phyloP scores from a whole-genome alignment of 2,888 invertebrate genomes.

The Eristalinus sepulchralis region DNA sequence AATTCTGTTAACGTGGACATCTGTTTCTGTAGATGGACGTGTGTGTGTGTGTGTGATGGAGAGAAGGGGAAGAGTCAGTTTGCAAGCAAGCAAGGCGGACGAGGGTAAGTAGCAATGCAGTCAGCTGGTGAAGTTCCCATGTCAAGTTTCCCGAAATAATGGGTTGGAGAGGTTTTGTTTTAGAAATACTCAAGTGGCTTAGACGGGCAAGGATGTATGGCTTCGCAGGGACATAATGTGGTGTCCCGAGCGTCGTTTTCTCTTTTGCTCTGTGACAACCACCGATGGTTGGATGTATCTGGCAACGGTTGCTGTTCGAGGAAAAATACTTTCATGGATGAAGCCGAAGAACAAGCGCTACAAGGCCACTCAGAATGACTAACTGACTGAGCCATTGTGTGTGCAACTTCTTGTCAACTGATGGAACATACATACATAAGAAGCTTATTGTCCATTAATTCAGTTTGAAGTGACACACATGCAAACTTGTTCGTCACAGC shows the following conservation, averaged over 20 bases:
- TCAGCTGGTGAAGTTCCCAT: constrained; percentile 63
- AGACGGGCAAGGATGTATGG: not conserved
- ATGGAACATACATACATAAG: not conserved
- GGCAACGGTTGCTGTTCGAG: constrained; percentile 18
- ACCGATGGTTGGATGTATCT: constrained; percentile 46
- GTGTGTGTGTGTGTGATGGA: not conserved
- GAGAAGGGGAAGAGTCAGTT: not conserved
- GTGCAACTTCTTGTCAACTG: constrained; percentile 44
- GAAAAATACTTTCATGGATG: not conserved
- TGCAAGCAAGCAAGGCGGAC: constrained; percentile 9
- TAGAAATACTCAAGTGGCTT: constrained; percentile 32
- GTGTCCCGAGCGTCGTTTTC: not conserved
- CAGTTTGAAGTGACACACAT: not conserved
- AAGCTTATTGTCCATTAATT: constrained; percentile 3
- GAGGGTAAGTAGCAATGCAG: not conserved
- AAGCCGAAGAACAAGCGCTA: not conserved
- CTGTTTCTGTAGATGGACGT: not conserved
- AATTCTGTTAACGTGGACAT: constrained; percentile 38
- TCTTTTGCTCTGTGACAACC: constrained; percentile 15
- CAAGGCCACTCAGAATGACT: constrained; percentile 33
- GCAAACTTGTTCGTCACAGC: not conserved
- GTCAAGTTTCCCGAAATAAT: constrained; percentile 61
- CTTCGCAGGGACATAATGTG: not conserved
- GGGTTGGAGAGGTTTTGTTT: constrained; percentile 50
- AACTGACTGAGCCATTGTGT: constrained; percentile 35